Base-by-base conservation (phyloP, 2,888 invertebrate genomes). In the Cephonodes hylas region DNA sequence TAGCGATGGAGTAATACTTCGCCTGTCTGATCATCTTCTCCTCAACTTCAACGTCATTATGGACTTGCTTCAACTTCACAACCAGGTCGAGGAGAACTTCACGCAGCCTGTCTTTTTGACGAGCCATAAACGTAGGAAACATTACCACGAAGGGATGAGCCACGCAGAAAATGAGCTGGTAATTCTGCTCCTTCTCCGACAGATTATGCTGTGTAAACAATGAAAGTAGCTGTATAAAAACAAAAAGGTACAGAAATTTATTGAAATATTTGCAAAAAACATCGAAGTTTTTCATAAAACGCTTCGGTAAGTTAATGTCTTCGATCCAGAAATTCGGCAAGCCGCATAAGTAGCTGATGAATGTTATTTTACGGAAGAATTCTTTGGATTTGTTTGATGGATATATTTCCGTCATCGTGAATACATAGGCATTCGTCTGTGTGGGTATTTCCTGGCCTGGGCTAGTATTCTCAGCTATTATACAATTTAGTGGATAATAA, bases 41-140 rank as follows among this genome's bases (percentile, higher is more conserved):
- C 45, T 89, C 86, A 5, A 85, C 72, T 2, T 70, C 65, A 0
- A 62, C 60, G 60, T 88, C 82, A 53, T 83, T 86, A 62, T 80
- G 69, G 0, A 71, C 60, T 2, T 61, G 61, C 62, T 85, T 86
- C 25, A 85, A 61, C 0, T 13, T 61, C 1, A 82, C 64, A 0
- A 71, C 62, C 34, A 85, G 61, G 2, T 66, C 69, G 10, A 70
- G 66, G 1, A 85, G 23, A 5, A 85, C 63, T 27, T 64, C 62
- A 27, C 59, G 73, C 0, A 83, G 64, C 22, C 69, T 69, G 0
- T 70, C 42, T 22, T 64, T 64, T n/a, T 78, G 63, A n/a, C 67
- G 69, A 0, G 68, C 45, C 27, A 77, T 63, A 7, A 73, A 73
- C 0, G 73, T 10, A 10, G 69, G 62, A 46, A 76, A 79, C 0